These are phyloP conservation scores for Pegoplata infirma DNA, from an alignment of 2,888 invertebrate genomes.

Conservation along the genomic window DNA sequence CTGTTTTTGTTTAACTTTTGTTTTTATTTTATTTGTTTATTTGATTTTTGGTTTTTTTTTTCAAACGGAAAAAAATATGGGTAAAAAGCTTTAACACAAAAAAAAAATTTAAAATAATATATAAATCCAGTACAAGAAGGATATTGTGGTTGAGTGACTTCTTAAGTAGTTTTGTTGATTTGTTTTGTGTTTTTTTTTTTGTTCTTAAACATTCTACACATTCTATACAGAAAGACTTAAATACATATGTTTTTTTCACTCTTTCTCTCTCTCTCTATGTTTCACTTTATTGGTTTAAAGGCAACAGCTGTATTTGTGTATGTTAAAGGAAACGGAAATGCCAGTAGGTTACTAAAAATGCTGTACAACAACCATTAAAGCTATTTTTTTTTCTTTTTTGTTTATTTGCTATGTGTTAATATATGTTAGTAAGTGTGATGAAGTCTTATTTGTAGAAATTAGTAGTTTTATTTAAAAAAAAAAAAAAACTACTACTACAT, in stretches of 20 bases:
- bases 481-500: too few species aligned
- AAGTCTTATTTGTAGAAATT: slow-evolving; percentile 44
- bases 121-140: slow-evolving; percentile 6
- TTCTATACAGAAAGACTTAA: slow-evolving; percentile 7
- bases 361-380: slow-evolving; percentile 42
- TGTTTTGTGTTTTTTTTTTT: slow-evolving; percentile 38
- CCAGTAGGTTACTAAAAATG: slow-evolving; percentile 45
- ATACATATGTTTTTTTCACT: too few species aligned
- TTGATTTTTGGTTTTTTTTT: slow-evolving; percentile 20
- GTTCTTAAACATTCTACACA: slow-evolving; percentile 28
- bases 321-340: slow-evolving; percentile 55
- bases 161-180: slow-evolving; percentile 50
- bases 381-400: slow-evolving; percentile 15
- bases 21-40: slow-evolving; percentile 9
- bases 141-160: slow-evolving; percentile 56
- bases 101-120: slow-evolving; percentile 26
- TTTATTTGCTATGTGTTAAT: not conserved
- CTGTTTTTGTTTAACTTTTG: not conserved
- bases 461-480: slow-evolving; percentile 18
- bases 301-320: slow-evolving; percentile 36
- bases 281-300: slow-evolving; percentile 5
- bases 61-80: not conserved
- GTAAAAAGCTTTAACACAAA: slow-evolving; percentile 16
- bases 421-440: not conserved
- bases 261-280: too few species aligned